Evolutionary conservation across 2,888 invertebrate genomes (phyloP).

Genomic region (Spodoptera exigua): DNA sequence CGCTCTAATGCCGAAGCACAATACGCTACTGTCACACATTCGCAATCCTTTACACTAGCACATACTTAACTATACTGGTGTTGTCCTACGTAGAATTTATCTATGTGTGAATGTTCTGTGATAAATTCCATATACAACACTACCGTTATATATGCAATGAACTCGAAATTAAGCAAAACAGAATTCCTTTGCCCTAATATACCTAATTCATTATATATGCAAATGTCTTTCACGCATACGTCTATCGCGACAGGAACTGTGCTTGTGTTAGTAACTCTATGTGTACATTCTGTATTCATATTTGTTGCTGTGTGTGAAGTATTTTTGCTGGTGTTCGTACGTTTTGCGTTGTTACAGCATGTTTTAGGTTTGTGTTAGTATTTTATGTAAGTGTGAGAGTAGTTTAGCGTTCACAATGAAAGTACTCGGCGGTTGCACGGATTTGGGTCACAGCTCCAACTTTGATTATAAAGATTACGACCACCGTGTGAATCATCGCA

Average conservation of each 20-base stretch:
- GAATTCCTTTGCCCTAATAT: conserved; percentile 61
- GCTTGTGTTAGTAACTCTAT: conserved; percentile 59
- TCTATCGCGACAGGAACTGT: conserved; percentile 41
- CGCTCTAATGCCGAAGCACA: conserved; percentile 85
- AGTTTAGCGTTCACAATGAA: conserved; percentile 87
- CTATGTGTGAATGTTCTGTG: conserved; percentile 51
- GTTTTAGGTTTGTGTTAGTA: conserved; percentile 58
- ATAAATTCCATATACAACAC: conserved; percentile 53
- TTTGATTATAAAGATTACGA: conserved; percentile 88
- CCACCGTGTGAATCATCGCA: conserved; percentile 85
- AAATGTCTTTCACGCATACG: conserved; percentile 70
- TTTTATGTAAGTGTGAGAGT: conserved; percentile 69
- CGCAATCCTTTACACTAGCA: conserved; percentile 44
- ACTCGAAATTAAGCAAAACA: conserved; percentile 62
- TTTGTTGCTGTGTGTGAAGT: conserved; percentile 57
- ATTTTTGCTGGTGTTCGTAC: conserved; percentile 50
- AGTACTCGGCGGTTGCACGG: conserved; percentile 86
- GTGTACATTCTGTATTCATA: conserved; percentile 60
- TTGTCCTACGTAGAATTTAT: conserved; percentile 39
- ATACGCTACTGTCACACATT: conserved; percentile 77
- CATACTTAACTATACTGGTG: conserved; percentile 46
- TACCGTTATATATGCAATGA: conserved; percentile 52
- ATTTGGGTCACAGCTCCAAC: conserved; percentile 88
- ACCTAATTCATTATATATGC: conserved; percentile 62
- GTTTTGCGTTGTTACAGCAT: conserved; percentile 48